Percentiles rank a stretch among this genome's conserved stretches.
Conservation (phyloP, 2,888 invertebrate species). For the Hipparchia sbordonii region DNA sequence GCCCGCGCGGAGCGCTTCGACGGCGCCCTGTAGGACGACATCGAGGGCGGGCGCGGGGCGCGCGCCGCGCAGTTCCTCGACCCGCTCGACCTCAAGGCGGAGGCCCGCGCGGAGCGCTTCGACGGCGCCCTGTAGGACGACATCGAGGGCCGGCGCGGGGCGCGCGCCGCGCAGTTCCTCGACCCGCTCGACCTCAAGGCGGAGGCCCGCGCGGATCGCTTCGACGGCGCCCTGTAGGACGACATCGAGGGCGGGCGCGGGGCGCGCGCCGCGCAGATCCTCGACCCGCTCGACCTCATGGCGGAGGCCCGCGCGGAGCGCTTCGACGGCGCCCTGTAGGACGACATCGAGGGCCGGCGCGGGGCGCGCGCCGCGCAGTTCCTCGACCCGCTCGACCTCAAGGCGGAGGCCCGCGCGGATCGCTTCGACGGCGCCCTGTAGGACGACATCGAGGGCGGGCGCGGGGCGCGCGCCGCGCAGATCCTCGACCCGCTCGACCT, state of each 20-base stretch:
- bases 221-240: not conserved
- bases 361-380: conserved; percentile 66
- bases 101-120: conserved; percentile 43
- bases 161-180: conserved; percentile 62
- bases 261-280: not conserved
- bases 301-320: no score
- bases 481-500: conserved; percentile 70
- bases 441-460: no score
- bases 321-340: no score
- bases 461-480: conserved; percentile 65
- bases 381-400: conserved; percentile 68
- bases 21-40: no score
- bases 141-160: conserved; percentile 74
- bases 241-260: not conserved
- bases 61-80: conserved; percentile 65
- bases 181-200: conserved; percentile 71
- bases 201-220: conserved; percentile 47
- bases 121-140: no score
- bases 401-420: conserved; percentile 54
- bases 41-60: conserved; percentile 70
- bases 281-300: no score
- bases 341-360: conserved; percentile 62
- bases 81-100: conserved; percentile 68
- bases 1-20: no score
- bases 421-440: not conserved